These are phyloP conservation scores for Nomada flava DNA, from an alignment of 2,888 invertebrate genomes.

Conservation along the genomic window DNA sequence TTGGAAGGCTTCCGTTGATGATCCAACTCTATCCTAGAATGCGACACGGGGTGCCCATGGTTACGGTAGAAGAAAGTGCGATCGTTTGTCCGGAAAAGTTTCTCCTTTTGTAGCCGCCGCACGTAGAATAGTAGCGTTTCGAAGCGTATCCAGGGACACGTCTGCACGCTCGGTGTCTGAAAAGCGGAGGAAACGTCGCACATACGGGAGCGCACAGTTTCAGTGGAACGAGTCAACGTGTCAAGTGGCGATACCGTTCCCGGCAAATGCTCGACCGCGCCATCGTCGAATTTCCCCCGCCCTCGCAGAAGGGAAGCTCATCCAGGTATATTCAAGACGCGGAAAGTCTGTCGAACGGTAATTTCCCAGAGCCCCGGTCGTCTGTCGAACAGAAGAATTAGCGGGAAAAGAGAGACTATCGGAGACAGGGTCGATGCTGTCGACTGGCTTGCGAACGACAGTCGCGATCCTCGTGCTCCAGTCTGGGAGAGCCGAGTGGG, in stretches of 20 bases:
- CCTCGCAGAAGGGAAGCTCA: too few species aligned
- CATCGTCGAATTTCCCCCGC: too few species aligned
- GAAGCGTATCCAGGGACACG: not conserved
- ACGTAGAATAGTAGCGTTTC: slow-evolving; percentile 16
- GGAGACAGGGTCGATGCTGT: slow-evolving; percentile 11
- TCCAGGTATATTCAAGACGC: not conserved
- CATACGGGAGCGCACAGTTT: too few species aligned
- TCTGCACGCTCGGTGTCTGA: not conserved
- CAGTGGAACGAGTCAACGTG: too few species aligned
- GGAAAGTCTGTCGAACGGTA: not conserved
- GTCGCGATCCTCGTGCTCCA: slow-evolving; percentile 44
- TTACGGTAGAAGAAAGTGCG: slow-evolving; percentile 24
- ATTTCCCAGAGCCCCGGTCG: not conserved
- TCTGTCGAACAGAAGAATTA: not conserved
- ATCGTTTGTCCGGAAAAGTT: slow-evolving; percentile 28
- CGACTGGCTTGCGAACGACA: not conserved
- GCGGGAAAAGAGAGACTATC: not conserved
- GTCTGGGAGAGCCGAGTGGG: slow-evolving; percentile 26
- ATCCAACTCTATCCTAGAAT: slow-evolving; percentile 30
- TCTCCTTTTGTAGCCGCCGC: slow-evolving; percentile 37
- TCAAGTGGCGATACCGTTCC: too few species aligned
- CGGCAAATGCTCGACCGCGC: too few species aligned
- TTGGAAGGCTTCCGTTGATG: slow-evolving; percentile 36
- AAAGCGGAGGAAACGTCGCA: not conserved
- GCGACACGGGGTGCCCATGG: slow-evolving; percentile 12